Conservation (phyloP, 2,888 invertebrate species). For the Heliconius charithonia region DNA sequence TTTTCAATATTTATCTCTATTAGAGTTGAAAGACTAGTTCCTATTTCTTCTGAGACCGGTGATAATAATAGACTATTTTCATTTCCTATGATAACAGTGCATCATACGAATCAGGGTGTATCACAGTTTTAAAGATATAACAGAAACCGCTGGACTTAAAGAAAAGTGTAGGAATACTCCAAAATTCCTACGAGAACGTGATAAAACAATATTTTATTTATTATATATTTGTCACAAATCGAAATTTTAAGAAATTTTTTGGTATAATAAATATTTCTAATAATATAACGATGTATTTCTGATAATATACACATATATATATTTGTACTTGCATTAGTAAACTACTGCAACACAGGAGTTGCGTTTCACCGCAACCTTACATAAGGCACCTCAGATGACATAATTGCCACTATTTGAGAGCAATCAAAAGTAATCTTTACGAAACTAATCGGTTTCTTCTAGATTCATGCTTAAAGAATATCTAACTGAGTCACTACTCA, state of each 20-base stretch:
- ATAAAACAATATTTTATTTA: no score
- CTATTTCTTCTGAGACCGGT: not conserved
- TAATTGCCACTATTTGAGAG: constrained; percentile 25
- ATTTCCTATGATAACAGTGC: no score
- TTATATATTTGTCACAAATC: no score
- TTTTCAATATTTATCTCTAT: not conserved
- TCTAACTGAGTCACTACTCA: not conserved
- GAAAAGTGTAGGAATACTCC: no score
- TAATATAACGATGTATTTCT: not conserved
- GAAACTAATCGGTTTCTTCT: constrained; percentile 12
- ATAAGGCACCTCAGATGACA: constrained; percentile 16
- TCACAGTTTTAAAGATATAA: no score
- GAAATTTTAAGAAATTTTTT: no score
- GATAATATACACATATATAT: not conserved
- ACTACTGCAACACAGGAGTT: not conserved
- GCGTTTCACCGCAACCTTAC: constrained; percentile 23
- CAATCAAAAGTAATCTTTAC: constrained; percentile 18
- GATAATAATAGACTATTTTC: not conserved
- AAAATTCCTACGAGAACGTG: no score
- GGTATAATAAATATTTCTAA: no score
- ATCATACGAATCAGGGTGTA: no score
- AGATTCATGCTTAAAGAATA: not conserved
- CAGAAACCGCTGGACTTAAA: no score
- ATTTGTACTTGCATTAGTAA: not conserved
- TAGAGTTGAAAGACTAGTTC: not conserved